Evolutionary conservation across 2,888 invertebrate species (phyloP).

Genomic region (Zelleria hepariella): DNA sequence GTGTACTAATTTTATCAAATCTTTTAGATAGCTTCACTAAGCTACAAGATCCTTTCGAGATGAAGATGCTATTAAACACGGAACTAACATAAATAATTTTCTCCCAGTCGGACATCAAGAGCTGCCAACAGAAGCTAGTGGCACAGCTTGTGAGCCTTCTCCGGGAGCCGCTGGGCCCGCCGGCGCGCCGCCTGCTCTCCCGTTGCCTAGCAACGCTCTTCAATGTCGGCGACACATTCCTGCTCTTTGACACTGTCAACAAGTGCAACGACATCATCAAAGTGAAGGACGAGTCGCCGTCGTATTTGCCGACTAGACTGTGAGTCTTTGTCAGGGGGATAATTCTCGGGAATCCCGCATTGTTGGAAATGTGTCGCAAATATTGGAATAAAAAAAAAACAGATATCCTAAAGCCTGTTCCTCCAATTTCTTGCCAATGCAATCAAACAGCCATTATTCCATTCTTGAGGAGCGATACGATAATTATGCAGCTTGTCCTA

Average conservation of each 20-base stretch:
- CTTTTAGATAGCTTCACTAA: too few species aligned
- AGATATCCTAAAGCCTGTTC: too few species aligned
- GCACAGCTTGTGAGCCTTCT: conserved; percentile 93
- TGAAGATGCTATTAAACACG: not conserved
- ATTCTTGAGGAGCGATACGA: too few species aligned
- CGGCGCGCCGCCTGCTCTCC: conserved; percentile 92
- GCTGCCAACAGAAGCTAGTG: conserved; percentile 95
- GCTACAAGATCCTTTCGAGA: too few species aligned
- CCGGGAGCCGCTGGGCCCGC: conserved; percentile 92
- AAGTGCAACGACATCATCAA: conserved; percentile 97
- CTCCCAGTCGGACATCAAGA: conserved; percentile 92
- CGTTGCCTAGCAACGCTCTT: conserved; percentile 94
- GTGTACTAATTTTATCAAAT: too few species aligned
- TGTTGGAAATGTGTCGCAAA: too few species aligned
- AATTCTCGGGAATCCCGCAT: not conserved
- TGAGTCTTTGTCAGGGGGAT: conserved; percentile 73
- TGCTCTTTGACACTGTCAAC: conserved; percentile 97
- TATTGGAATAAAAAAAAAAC: too few species aligned
- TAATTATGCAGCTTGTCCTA: too few species aligned
- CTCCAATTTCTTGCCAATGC: too few species aligned
- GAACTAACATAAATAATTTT: not conserved
- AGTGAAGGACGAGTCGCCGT: conserved; percentile 97
- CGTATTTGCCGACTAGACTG: conserved; percentile 94
- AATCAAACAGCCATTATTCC: too few species aligned
- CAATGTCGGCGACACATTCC: conserved; percentile 97